Conservation (phyloP, 2,113 vertebrate genomes). For the Pholis gunnellus region DNA sequence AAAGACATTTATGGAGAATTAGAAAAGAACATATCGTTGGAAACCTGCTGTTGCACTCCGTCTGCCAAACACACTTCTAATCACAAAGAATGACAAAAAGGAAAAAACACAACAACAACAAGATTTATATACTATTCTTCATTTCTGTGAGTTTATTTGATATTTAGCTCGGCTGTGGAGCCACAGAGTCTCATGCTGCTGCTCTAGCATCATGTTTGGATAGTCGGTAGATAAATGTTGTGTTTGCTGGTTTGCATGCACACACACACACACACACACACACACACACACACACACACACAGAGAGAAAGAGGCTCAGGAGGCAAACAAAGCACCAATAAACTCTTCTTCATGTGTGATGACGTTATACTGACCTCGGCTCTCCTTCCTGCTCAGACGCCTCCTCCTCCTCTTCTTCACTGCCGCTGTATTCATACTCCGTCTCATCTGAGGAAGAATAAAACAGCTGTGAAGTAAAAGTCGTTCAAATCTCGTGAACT, state of each 20-base stretch:
- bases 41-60: not conserved
- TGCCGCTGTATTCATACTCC: slow-evolving; percentile 98
- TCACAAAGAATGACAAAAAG: not conserved
- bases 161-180: not conserved
- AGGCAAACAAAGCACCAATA: no score
- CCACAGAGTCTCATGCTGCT: not conserved
- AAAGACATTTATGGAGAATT: not conserved
- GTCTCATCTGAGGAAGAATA: slow-evolving; percentile 90
- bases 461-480: not conserved
- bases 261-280: no score
- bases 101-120: not conserved
- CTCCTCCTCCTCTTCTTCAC: slow-evolving; percentile 98
- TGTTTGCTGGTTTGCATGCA: no score
- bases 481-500: not conserved
- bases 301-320: no score
- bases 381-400: slow-evolving; percentile 98
- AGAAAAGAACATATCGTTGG: not conserved
- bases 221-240: no score
- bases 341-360: not conserved
- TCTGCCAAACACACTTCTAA: not conserved
- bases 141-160: not conserved
- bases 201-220: not conserved
- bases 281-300: not conserved
- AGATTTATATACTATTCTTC: not conserved
- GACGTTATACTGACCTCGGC: slow-evolving; percentile 84